Percentiles rank a stretch among this genome's conserved stretches.
These are phyloP conservation scores for Pao palembangensis DNA, from an alignment of 2,113 vertebrate species.

Conservation along the genomic window DNA sequence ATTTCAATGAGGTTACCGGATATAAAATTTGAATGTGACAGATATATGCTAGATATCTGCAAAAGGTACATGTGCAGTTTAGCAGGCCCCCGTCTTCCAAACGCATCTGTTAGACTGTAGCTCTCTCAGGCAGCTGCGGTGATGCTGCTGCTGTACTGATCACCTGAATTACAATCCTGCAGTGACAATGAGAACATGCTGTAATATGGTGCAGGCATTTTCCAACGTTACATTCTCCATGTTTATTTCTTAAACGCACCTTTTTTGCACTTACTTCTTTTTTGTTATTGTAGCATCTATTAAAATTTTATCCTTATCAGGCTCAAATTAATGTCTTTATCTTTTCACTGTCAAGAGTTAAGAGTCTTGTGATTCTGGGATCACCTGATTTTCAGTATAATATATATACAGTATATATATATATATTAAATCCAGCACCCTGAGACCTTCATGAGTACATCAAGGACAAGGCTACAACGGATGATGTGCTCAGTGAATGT, in stretches of 20 bases:
- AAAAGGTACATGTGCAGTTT: background rate
- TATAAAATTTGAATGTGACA: background rate
- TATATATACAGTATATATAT: no score
- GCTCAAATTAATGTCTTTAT: no score
- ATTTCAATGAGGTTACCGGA: background rate
- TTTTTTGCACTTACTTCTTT: no score
- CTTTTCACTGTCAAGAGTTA: no score
- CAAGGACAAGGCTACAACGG: no score
- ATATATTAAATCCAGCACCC: no score
- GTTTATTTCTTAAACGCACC: background rate
- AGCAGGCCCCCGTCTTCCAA: background rate
- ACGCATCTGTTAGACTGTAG: conserved; percentile 44
- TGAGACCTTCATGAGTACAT: no score
- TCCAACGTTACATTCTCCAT: background rate
- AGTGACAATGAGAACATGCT: conserved; percentile 38
- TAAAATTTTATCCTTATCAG: no score
- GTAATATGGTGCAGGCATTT: background rate
- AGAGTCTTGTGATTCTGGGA: no score
- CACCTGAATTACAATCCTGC: conserved; percentile 44
- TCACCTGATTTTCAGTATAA: no score
- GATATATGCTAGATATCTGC: background rate
- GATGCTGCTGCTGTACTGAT: conserved; percentile 70
- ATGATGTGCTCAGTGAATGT: no score
- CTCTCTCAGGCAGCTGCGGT: conserved; percentile 61
- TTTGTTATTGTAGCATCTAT: no score